These are phyloP conservation scores for Poeciliopsis turneri DNA, from an alignment of 2,797 vertebrate species.

Conservation along the genomic window DNA sequence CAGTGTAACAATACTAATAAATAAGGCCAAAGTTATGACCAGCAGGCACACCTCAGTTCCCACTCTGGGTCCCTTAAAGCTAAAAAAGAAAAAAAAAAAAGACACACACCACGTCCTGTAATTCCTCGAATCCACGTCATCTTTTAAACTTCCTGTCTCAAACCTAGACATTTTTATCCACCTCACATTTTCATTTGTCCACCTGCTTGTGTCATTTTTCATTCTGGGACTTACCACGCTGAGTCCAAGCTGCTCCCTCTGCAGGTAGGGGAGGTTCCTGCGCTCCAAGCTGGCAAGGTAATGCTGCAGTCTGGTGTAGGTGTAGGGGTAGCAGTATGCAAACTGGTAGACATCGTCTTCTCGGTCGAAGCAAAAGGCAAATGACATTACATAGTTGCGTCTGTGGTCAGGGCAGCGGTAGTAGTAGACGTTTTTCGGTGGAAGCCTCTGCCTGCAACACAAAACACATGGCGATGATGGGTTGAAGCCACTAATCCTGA, in stretches of 20 bases:
- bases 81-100: slow-evolving; percentile 6
- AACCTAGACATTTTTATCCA: slow-evolving; percentile 11
- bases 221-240: slow-evolving; percentile 89
- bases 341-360: slow-evolving; percentile 96
- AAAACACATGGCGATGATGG: slow-evolving; percentile 19
- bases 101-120: slow-evolving; percentile 12
- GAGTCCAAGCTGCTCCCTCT: slow-evolving; percentile 90
- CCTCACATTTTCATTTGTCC: background rate
- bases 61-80: slow-evolving; percentile 52
- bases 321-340: slow-evolving; percentile 98
- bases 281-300: slow-evolving; percentile 92
- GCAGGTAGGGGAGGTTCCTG: slow-evolving; percentile 91
- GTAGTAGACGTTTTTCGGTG: slow-evolving; percentile 97
- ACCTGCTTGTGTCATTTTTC: background rate
- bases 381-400: slow-evolving; percentile 98
- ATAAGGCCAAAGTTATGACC: slow-evolving; percentile 70
- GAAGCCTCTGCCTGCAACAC: slow-evolving; percentile 91
- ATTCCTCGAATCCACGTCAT: slow-evolving; percentile 34
- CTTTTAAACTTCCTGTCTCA: slow-evolving; percentile 23
- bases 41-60: slow-evolving; percentile 62
- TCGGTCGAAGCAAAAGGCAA: slow-evolving; percentile 96
- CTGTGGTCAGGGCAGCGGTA: slow-evolving; percentile 96
- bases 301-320: slow-evolving; percentile 95
- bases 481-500: background rate
- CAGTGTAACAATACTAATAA: slow-evolving; percentile 69